Evolutionary conservation across 2,113 vertebrate genomes (phyloP).

Genomic region (Ptyas mucosa): DNA sequence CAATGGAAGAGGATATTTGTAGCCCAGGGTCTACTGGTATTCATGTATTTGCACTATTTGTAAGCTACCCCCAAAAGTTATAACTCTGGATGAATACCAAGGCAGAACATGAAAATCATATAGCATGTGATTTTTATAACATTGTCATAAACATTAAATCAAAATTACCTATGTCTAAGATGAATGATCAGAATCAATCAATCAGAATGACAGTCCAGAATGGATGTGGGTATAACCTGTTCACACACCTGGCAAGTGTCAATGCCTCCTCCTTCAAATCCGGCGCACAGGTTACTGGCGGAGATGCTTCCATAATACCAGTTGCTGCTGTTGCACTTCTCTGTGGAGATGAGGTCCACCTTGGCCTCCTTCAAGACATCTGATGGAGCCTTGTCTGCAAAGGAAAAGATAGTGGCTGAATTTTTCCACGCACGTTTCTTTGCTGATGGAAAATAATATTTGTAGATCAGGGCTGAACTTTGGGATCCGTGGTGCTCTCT

Average conservation of each 20-base stretch:
- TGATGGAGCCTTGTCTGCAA: not conserved
- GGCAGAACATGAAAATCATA: not conserved
- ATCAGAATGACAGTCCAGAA: not conserved
- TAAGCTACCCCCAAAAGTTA: not conserved
- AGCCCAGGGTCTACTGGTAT: too few relatives aligned
- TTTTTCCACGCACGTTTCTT: not conserved
- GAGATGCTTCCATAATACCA: conserved; percentile 57
- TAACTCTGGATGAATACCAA: not conserved
- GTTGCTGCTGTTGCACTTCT: conserved; percentile 50
- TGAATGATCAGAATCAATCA: not conserved
- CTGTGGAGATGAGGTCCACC: conserved; percentile 38
- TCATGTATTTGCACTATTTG: not conserved
- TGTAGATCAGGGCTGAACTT: not conserved
- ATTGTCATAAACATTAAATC: not conserved
- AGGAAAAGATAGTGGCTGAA: not conserved
- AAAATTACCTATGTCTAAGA: not conserved
- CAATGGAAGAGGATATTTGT: not conserved
- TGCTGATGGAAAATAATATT: not conserved
- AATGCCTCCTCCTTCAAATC: conserved; percentile 52
- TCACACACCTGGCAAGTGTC: conserved; percentile 64
- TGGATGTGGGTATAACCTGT: not conserved
- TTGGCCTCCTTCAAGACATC: conserved; percentile 52
- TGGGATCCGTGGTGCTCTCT: not conserved
- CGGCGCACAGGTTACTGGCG: conserved; percentile 52
- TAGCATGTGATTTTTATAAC: not conserved